Base-by-base conservation (phyloP, 2,797 vertebrate genomes). In the Mormyrops attenuatus region DNA sequence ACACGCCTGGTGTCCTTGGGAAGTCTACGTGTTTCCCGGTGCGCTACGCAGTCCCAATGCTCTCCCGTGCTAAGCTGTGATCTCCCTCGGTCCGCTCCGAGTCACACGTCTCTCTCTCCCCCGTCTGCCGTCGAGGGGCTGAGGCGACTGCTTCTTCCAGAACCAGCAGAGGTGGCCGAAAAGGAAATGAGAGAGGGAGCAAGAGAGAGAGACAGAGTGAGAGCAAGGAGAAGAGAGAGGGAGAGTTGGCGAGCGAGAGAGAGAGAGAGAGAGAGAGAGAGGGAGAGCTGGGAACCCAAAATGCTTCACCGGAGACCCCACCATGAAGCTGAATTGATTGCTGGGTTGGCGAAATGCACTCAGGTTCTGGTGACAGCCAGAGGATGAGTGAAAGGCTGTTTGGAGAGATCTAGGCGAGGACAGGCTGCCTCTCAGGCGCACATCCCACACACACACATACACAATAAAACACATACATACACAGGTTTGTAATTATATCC, bases 361-460 rank as follows among this genome's bases (percentile, higher is more conserved):
- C n/a, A 15, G 20, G 60, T 88, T 22, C 49, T 30, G 49, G 60
- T 88, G 86, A 88, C 50, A 77, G 84, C 84, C 50, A 86, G 50
- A 89, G 89, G 90, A 91, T 89, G 86, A 49, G 53, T 77, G 38
- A 73, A 66, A 88, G 69, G 69, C 44, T 87, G 57, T 50, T 66
- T 41, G 11, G 50, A 44, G 90, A 95, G 95, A 95, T 93, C 95
- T 95, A 95, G 94, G 94, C 92, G 82, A 92, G 93, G 93, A 89
- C 77, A 94, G 91, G 92, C 89, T 26, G 84, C 49, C n/a, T 7
- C 50, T 26, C 49, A 30, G 8, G 26, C 22, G 5, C 41, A 84
- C 5, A 44, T 2, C 1, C 66, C 85, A 49, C 49, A 85, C 9
- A 50, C 1, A 15, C 69, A 20, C 84, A 11, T 1, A 8, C 6